Conservation (phyloP, 2,888 invertebrate genomes). For the Lacanobia wlatinum region DNA sequence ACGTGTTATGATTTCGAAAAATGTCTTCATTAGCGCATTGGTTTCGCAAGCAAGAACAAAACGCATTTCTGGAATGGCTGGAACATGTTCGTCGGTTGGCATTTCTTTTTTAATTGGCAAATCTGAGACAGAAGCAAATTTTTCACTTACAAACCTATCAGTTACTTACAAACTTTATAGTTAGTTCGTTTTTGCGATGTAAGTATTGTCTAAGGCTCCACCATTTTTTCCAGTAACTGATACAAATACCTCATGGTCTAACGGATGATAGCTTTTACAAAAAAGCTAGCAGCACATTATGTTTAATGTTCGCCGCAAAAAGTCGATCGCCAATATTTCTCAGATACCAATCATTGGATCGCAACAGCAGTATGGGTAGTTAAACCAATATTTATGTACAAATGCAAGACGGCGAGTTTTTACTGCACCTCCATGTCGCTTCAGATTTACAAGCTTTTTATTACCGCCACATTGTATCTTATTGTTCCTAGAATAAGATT, state of each 20-base stretch:
- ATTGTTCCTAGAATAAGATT: constrained; percentile 56
- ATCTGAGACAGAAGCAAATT: constrained; percentile 26
- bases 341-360: constrained; percentile 69
- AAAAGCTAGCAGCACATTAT: constrained; percentile 53
- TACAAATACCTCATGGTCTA: constrained; percentile 44
- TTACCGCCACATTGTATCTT: constrained; percentile 56
- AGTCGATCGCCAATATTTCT: constrained; percentile 65
- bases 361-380: constrained; percentile 70
- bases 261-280: constrained; percentile 48
- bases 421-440: constrained; percentile 69
- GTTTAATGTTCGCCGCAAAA: constrained; percentile 55
- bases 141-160: constrained; percentile 17
- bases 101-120: constrained; percentile 60
- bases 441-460: constrained; percentile 68
- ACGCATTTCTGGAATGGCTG: constrained; percentile 72
- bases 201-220: constrained; percentile 9
- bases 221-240: constrained; percentile 35
- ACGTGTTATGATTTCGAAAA: constrained; percentile 77
- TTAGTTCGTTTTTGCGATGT: not conserved
- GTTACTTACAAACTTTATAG: constrained; percentile 2
- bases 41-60: constrained; percentile 70
- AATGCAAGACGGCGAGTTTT: constrained; percentile 83
- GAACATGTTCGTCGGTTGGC: constrained; percentile 60
- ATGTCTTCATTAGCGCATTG: constrained; percentile 77
- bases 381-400: constrained; percentile 83